These are phyloP conservation scores for Odocoileus virginianus DNA, from an alignment of 2,113 vertebrate genomes.

Conservation along the genomic window DNA sequence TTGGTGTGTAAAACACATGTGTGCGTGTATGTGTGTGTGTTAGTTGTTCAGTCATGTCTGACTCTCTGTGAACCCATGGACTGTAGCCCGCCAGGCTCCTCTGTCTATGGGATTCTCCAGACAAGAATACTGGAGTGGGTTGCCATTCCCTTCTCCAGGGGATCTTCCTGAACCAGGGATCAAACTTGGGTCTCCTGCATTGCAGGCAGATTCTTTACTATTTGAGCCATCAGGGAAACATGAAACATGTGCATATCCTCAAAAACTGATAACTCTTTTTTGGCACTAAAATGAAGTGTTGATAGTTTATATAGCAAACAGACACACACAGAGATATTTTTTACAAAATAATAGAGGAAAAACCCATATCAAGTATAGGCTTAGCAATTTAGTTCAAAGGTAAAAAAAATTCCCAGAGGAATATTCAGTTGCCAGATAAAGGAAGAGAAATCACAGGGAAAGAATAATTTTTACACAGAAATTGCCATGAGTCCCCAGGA, in stretches of 20 bases:
- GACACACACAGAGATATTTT: background rate
- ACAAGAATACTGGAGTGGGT: background rate
- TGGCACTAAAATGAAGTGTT: background rate
- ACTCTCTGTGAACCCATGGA: background rate
- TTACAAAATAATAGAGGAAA: background rate
- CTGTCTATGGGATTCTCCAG: background rate
- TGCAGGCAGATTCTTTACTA: background rate
- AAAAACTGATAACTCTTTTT: background rate
- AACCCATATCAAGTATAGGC: background rate
- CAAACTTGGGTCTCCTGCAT: background rate
- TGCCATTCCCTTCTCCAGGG: background rate
- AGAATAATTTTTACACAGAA: background rate
- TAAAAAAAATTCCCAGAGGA: background rate
- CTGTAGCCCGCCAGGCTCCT: background rate
- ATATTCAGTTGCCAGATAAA: background rate
- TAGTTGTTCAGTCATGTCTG: background rate
- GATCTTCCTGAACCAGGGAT: background rate
- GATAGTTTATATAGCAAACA: background rate
- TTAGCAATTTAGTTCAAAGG: background rate
- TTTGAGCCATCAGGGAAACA: background rate
- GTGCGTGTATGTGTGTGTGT: background rate
- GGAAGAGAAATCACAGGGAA: background rate
- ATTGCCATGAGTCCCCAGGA: background rate
- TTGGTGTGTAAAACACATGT: background rate
- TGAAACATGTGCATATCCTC: background rate